These are phyloP conservation scores for Acanthosepion esculentum DNA, from an alignment of 2,888 invertebrate species.

Conservation along the genomic window DNA sequence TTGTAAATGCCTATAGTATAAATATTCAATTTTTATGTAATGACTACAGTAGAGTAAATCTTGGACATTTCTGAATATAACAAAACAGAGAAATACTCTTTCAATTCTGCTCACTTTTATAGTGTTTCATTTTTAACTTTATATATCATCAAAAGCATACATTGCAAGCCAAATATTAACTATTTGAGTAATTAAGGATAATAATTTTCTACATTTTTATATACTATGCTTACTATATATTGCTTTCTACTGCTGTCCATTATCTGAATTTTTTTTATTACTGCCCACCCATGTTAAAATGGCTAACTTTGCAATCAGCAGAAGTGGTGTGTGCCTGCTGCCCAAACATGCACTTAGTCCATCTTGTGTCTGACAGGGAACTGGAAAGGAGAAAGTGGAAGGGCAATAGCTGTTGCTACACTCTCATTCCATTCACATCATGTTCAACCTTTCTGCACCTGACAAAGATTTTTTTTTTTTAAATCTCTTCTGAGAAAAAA, in stretches of 20 bases:
- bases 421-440: background rate
- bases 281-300: background rate
- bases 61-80: no score
- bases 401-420: background rate
- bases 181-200: background rate
- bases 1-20: no score
- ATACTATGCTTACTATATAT: background rate
- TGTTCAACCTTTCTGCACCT: background rate
- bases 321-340: background rate
- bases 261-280: background rate
- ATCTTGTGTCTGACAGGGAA: background rate
- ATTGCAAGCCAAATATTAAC: background rate
- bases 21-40: no score
- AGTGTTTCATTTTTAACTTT: background rate
- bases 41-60: no score
- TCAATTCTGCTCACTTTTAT: no score
- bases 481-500: background rate
- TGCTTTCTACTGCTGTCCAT: background rate
- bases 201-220: background rate
- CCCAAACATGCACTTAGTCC: conserved; percentile 33
- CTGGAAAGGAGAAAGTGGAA: background rate
- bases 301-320: conserved; percentile 11
- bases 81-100: no score
- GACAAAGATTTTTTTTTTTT: background rate
- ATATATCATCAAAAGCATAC: background rate